Conservation (phyloP, 2,888 invertebrate species). For the Rutpela maculata region DNA sequence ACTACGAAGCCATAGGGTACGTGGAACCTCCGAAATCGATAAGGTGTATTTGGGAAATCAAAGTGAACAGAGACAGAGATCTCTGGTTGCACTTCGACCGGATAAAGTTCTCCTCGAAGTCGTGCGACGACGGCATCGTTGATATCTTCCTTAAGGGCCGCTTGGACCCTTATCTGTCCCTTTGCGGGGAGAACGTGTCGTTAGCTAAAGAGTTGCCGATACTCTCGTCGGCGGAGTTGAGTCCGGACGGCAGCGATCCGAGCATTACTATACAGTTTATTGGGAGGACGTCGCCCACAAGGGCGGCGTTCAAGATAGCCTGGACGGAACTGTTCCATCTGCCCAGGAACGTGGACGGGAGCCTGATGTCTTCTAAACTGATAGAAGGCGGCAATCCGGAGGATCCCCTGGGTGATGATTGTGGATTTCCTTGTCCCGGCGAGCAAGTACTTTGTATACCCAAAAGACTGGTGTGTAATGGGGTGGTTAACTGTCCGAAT, state of each 20-base stretch:
- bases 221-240: slow-evolving; percentile 85
- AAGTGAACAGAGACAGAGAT: slow-evolving; percentile 88
- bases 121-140: slow-evolving; percentile 90
- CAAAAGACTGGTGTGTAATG: slow-evolving; percentile 89
- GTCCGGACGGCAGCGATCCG: slow-evolving; percentile 75
- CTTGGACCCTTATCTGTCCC: slow-evolving; percentile 85
- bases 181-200: slow-evolving; percentile 91
- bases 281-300: slow-evolving; percentile 85
- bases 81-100: slow-evolving; percentile 92
- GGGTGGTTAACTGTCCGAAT: slow-evolving; percentile 91
- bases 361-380: slow-evolving; percentile 84
- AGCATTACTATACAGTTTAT: slow-evolving; percentile 78
- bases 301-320: slow-evolving; percentile 90
- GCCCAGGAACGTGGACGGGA: slow-evolving; percentile 89
- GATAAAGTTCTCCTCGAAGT: slow-evolving; percentile 88
- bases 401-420: slow-evolving; percentile 76
- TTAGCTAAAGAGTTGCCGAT: slow-evolving; percentile 87
- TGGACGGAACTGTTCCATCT: slow-evolving; percentile 94
- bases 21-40: slow-evolving; percentile 82
- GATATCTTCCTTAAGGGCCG: slow-evolving; percentile 81
- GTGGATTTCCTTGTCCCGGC: slow-evolving; percentile 92
- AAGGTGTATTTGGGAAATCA: slow-evolving; percentile 76
- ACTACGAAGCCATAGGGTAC: slow-evolving; percentile 85
- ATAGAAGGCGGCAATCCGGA: slow-evolving; percentile 77
- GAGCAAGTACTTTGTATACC: slow-evolving; percentile 90